These are phyloP conservation scores for Notarius lentiginosus DNA, from an alignment of 2,113 vertebrate species.

Conservation along the genomic window DNA sequence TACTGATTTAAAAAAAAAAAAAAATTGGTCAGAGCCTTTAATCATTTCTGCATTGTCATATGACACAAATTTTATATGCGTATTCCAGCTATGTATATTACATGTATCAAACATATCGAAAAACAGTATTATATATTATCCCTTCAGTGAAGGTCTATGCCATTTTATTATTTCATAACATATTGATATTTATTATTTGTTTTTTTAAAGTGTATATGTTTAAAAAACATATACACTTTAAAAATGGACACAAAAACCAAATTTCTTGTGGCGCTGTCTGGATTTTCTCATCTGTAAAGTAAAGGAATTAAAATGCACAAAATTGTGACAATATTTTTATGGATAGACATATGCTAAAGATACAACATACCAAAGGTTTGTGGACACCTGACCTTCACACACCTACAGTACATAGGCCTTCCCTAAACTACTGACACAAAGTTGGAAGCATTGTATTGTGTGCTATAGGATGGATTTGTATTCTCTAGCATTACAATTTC, in stretches of 20 bases:
- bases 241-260: slow-evolving; percentile 41
- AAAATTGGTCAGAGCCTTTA: not conserved
- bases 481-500: not conserved
- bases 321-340: not conserved
- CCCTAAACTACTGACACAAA: not conserved
- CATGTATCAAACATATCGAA: slow-evolving; percentile 33
- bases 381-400: not conserved
- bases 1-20: not conserved
- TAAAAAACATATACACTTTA: not conserved
- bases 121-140: slow-evolving; percentile 52
- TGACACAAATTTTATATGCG: not conserved
- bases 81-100: slow-evolving; percentile 48
- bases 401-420: not conserved
- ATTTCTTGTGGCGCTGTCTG: slow-evolving; percentile 72
- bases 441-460: not conserved
- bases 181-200: slow-evolving; percentile 65
- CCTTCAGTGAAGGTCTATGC: slow-evolving; percentile 80
- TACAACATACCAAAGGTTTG: not conserved
- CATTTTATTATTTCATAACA: slow-evolving; percentile 58
- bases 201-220: slow-evolving; percentile 72
- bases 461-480: not conserved
- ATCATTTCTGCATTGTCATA: not conserved
- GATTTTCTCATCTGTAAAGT: slow-evolving; percentile 60
- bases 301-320: slow-evolving; percentile 59
- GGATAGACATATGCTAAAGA: not conserved